Evolutionary conservation across 1,140 invertebrate species (phyloP), one percentile per base, ranked within the genome.

Genomic region (Mizuhopecten yessoensis): DNA sequence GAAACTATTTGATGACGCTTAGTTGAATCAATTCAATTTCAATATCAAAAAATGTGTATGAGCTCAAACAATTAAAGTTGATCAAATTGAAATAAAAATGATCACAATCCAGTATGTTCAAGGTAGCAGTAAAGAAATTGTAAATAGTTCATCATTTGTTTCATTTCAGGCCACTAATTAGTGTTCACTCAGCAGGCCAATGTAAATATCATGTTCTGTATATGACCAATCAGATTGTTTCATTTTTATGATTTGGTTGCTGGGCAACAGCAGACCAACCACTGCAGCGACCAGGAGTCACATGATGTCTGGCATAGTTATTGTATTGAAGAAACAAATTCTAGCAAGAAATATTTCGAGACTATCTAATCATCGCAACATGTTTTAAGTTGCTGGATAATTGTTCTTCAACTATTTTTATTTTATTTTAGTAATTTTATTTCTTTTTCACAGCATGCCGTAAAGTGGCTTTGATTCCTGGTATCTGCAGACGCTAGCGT

Each of bases 121-220:
- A n/a, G 57, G 57, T 75, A 75, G 57, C n/a, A n/a, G 11, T 29
- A 29, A 75, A 75, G 23, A 75, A 29, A 75, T 75, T 75, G 57
- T 75, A 75, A 9, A 75, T 75, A 75, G 57, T 75, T 75, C 13
- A 7, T 29, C 0, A 29, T 5, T 13, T 17, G 17, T 45, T 45
- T 45, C 57, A 75, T 75, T 75, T 1, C n/a, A 17, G 57, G 23
- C 57, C 57, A 75, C 57, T n/a, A n/a, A 75, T 29, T 75, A 9
- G 57, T 75, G 57, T 75, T 75, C 57, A 75, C 17, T 75, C 9
- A 5, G n/a, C 57, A 75, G 1, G 11, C 29, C 57, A 75, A 9
- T 75, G 57, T 75, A 75, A 75, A 75, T 75, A 75, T 75, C 57
- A 75, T 75, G n/a, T n/a, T 13, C n/a, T 75, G 57, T 29, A 75